Percentiles rank a stretch among this genome's conserved stretches.
These are phyloP conservation scores for Premnoplex brunnescens DNA, from an alignment of 2,797 vertebrate genomes.

Conservation along the genomic window DNA sequence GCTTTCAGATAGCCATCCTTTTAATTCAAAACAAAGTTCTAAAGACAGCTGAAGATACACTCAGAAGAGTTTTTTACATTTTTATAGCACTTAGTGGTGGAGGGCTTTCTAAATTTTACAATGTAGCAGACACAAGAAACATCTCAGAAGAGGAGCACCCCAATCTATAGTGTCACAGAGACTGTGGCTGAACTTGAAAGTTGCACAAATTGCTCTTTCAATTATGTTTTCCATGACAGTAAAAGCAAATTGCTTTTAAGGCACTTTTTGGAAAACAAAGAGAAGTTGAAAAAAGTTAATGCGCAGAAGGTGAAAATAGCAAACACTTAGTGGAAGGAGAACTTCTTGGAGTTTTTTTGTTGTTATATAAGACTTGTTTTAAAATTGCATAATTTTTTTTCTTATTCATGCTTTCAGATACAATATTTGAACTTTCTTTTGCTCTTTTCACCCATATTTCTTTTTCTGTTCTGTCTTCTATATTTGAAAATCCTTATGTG, in stretches of 20 bases:
- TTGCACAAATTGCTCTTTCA: background rate
- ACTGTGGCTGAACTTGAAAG: background rate
- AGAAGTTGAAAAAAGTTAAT: background rate
- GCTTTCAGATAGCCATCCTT: background rate
- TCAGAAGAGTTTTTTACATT: background rate
- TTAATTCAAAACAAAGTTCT: background rate
- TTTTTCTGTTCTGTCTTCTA: background rate
- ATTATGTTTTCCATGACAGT: background rate
- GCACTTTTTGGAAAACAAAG: background rate
- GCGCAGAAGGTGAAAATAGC: background rate
- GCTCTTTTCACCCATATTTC: background rate
- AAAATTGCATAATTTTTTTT: background rate
- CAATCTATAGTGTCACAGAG: background rate
- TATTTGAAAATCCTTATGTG: background rate
- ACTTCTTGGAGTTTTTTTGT: background rate
- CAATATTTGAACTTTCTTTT: background rate
- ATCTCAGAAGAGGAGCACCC: background rate
- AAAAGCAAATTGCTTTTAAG: background rate
- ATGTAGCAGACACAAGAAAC: background rate
- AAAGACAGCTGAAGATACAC: background rate
- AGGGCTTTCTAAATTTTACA: background rate
- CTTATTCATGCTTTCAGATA: background rate
- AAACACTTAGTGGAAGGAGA: background rate
- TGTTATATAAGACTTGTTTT: background rate
- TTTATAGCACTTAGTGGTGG: background rate